Evolutionary conservation across 1,140 invertebrate genomes (phyloP).

Genomic region (Drosophila ohnishii): DNA sequence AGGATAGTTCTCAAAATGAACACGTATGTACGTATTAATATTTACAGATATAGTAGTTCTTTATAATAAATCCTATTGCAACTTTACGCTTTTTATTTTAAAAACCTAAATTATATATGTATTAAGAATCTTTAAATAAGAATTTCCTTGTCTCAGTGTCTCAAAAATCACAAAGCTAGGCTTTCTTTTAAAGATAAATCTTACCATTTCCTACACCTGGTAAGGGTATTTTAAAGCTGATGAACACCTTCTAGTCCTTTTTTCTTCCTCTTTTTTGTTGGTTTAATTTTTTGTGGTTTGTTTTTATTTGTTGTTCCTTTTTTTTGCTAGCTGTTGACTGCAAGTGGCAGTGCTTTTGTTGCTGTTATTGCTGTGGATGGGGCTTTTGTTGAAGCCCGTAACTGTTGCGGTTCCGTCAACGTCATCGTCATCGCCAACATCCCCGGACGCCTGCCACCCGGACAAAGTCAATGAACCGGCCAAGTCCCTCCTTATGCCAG

Average conservation of each 20-base stretch:
- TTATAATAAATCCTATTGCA: background rate
- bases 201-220: background rate
- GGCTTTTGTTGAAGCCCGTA: constrained; percentile 35
- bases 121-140: too few species aligned
- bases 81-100: too few species aligned
- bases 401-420: constrained; percentile 65
- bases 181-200: background rate
- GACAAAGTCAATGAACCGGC: constrained; percentile 52
- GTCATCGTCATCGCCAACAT: constrained; percentile 26
- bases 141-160: too few species aligned
- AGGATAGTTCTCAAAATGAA: background rate
- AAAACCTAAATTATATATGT: background rate
- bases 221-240: constrained; percentile 11
- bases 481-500: constrained; percentile 17
- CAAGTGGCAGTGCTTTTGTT: constrained; percentile 35
- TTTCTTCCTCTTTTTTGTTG: constrained; percentile 28
- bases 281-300: constrained; percentile 35
- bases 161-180: too few species aligned
- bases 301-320: constrained; percentile 16
- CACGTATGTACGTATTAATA: rapidly evolving
- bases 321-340: constrained; percentile 28
- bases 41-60: background rate
- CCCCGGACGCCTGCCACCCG: constrained; percentile 6
- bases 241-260: background rate
- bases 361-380: constrained; percentile 37